Evolutionary conservation across 2,113 vertebrate species (phyloP).

Genomic region (Pongo abelii): DNA sequence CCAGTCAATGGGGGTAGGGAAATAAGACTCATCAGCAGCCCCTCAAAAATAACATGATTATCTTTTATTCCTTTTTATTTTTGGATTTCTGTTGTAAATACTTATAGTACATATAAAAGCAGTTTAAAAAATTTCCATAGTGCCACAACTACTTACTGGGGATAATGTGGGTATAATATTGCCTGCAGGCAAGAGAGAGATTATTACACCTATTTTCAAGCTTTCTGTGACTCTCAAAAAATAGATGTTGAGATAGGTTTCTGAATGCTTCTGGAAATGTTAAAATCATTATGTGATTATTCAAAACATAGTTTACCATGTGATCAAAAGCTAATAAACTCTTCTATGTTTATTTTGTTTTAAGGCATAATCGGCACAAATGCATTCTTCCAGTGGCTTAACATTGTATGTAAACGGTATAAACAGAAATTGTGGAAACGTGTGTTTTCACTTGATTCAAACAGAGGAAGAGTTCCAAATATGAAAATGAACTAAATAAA

Average conservation of each 20-base stretch:
- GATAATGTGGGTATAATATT: too few relatives aligned
- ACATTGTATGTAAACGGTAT: neutral
- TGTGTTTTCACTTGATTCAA: neutral
- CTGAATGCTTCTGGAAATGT: neutral
- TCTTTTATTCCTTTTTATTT: neutral
- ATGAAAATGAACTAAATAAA: neutral
- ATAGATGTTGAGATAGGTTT: neutral
- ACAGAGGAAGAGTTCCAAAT: neutral
- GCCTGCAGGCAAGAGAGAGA: neutral
- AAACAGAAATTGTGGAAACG: neutral
- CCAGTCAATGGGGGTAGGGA: neutral
- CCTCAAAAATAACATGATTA: neutral
- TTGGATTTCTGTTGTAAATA: neutral
- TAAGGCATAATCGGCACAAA: neutral
- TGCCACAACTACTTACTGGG: neutral
- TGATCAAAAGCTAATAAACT: neutral
- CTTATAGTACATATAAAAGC: neutral
- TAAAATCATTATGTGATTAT: neutral
- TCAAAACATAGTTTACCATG: neutral
- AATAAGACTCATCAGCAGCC: neutral
- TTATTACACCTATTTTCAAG: neutral
- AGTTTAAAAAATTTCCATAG: neutral
- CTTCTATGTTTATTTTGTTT: neutral
- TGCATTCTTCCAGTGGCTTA: too few relatives aligned
- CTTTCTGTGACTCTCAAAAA: neutral